These are phyloP conservation scores for Pogonomyrmex californicus DNA, from an alignment of 1,140 invertebrate species.

Conservation along the genomic window DNA sequence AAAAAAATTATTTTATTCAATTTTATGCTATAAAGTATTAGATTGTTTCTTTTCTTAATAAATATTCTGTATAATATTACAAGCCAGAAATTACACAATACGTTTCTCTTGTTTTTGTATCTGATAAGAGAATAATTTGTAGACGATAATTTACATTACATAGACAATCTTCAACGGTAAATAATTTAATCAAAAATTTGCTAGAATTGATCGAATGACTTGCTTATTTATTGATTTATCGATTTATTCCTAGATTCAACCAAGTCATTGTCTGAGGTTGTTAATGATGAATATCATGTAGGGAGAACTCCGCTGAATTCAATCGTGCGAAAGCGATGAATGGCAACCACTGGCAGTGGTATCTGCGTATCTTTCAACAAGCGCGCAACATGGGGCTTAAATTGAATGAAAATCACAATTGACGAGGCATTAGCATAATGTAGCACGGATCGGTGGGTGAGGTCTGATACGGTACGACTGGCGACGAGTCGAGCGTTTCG, in stretches of 20 bases:
- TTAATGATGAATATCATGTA: conserved; percentile 4
- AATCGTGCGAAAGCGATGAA: conserved; percentile 55
- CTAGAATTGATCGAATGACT: not conserved
- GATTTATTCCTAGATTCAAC: conserved; percentile 9
- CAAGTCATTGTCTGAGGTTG: not conserved
- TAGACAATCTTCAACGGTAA: not conserved
- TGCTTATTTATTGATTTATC: not conserved
- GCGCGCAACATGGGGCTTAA: conserved; percentile 81
- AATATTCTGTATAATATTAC: not conserved
- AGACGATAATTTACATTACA: not conserved
- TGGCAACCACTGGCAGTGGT: conserved; percentile 78
- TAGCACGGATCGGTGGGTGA: conserved; percentile 81
- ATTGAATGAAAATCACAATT: conserved; percentile 83
- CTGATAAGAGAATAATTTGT: not conserved
- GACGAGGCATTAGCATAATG: conserved; percentile 83
- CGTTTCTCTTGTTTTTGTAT: not conserved
- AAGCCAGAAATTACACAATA: not conserved
- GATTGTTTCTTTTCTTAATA: not conserved
- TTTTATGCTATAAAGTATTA: not conserved
- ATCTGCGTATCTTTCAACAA: conserved; percentile 82
- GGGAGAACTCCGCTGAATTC: conserved; percentile 25
- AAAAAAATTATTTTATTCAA: not conserved
- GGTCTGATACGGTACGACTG: conserved; percentile 77
- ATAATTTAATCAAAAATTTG: not conserved
- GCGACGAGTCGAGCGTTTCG: conserved; percentile 63